These are phyloP conservation scores for Sardina pilchardus DNA, from an alignment of 2,113 vertebrate genomes.

Conservation along the genomic window DNA sequence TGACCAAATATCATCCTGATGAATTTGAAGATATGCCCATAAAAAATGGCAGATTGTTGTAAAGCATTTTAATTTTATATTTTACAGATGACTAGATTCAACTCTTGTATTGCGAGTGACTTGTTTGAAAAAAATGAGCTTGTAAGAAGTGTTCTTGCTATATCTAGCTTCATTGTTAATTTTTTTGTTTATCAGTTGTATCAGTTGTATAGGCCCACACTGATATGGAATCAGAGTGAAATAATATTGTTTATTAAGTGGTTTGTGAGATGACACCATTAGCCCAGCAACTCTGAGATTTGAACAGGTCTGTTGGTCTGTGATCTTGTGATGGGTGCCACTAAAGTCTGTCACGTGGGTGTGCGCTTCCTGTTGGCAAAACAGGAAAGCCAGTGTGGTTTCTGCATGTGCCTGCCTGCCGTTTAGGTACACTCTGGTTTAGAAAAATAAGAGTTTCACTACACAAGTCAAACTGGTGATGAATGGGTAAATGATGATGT, in stretches of 20 bases:
- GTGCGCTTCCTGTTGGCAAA: not conserved
- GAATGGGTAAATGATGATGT: not conserved
- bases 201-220: no score
- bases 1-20: not conserved
- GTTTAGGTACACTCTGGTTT: not conserved
- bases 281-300: not conserved
- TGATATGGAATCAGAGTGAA: not conserved
- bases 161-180: not conserved
- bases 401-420: not conserved
- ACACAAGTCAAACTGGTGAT: not conserved
- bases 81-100: not conserved
- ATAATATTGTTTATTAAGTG: not conserved
- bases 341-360: not conserved
- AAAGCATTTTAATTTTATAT: no score
- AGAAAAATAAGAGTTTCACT: not conserved
- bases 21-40: not conserved
- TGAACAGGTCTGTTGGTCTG: not conserved
- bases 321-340: not conserved
- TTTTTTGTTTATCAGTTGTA: no score
- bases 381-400: conserved; percentile 15
- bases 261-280: not conserved
- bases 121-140: not conserved
- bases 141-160: not conserved
- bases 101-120: not conserved
- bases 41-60: no score